Evolutionary conservation across 2,113 vertebrate species (phyloP), one percentile per base, ranked within the genome.

Genomic region (Promerops cafer): DNA sequence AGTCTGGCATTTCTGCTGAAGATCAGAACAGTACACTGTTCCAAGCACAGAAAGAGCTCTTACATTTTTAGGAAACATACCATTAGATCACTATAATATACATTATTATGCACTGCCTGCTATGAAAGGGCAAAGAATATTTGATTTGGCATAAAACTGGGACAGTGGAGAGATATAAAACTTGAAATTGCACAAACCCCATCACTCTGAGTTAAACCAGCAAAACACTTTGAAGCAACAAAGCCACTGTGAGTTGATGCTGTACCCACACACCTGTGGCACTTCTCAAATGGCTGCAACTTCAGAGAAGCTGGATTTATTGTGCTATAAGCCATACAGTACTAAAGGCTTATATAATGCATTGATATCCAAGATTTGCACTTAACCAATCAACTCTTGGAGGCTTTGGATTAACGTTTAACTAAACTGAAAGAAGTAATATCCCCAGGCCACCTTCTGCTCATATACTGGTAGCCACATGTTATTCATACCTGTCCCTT

Each of bases 241-340:
- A 56, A 80, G 33, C 6, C 1, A 0, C 35, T 3, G 0, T 19
- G 33, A 66, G 7, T 2, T 47, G 37, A 30, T 39, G 61, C 27
- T 63, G 18, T 21, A 13, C 6, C 3, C 39, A 28, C 49, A 31
- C 20, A 31, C 3, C 27, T 20, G 21, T 13, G 30, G 33, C 20
- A 69, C 13, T 39, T 78, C 44, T 50, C 57, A 56, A 71, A 64
- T 9, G 27, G 11, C 12, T 82, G 18, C 53, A 64, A 15, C 16
- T 61, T 69, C 7, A 72, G 37, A 80, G 20, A 53, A 65, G 22
- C 1, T 65, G 13, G 60, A 70, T 49, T 89, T 74, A 70, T 16
- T 49, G 20, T 6, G 22, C 45, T 39, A 49, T 8, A 61, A 77
- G 24, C 10, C 13, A 15, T 3, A 21, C 3, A 33, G 9, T 13